Evolutionary conservation across 2,797 vertebrate genomes (phyloP).

Genomic region (Acanthurus lineatus): DNA sequence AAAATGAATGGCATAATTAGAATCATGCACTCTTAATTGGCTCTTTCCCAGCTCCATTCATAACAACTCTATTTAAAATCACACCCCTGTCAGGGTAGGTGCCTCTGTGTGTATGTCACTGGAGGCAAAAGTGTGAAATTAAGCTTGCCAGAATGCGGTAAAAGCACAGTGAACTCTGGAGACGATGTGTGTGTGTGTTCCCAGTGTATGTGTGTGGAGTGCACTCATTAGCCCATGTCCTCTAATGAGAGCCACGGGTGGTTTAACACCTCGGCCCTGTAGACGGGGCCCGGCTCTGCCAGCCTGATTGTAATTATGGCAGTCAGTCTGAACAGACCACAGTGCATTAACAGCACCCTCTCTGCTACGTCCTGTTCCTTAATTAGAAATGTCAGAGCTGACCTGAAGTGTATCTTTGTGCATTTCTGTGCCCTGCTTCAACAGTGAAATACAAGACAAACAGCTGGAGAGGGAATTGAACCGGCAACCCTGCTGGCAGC

Average conservation of each 20-base stretch:
- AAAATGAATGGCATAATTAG: conserved; percentile 80
- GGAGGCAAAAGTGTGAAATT: conserved; percentile 80
- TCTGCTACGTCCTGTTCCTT: conserved; percentile 61
- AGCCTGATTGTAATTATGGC: conserved; percentile 81
- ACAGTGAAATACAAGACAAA: conserved; percentile 56
- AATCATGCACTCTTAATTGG: conserved; percentile 81
- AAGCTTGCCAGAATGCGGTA: conserved; percentile 72
- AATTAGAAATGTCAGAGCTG: conserved; percentile 78
- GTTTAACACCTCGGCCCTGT: conserved; percentile 76
- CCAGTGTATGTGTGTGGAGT: conserved; percentile 54
- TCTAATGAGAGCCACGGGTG: conserved; percentile 81
- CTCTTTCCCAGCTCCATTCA: conserved; percentile 76
- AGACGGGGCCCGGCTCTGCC: conserved; percentile 64
- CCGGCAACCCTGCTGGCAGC: conserved; percentile 65
- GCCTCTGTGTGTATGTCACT: conserved; percentile 49
- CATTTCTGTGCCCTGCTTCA: conserved; percentile 51
- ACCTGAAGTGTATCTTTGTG: conserved; percentile 62
- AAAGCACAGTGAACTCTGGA: conserved; percentile 68
- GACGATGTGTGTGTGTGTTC: conserved; percentile 51
- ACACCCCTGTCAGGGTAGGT: conserved; percentile 51
- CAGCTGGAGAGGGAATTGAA: conserved; percentile 69
- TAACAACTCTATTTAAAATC: conserved; percentile 78
- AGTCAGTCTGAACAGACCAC: conserved; percentile 63
- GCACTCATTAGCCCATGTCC: conserved; percentile 78
- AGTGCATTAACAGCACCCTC: conserved; percentile 59